Percentiles rank a stretch among this genome's conserved stretches.
Evolutionary conservation across 2,888 invertebrate genomes (phyloP).

Genomic region (Megalurothrips usitatus): DNA sequence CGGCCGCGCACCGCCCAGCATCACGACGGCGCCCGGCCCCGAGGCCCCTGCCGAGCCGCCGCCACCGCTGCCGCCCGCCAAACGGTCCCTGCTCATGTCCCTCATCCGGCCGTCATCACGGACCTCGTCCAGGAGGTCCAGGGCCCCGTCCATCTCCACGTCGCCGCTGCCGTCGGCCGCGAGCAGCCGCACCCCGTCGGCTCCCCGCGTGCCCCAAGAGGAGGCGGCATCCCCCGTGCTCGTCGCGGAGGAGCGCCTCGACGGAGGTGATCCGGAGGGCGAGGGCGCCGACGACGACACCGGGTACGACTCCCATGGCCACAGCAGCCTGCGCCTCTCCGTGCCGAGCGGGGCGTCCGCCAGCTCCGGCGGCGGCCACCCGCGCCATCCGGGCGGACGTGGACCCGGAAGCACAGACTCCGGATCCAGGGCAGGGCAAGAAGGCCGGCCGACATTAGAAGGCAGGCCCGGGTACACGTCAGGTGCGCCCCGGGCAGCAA

Average conservation of each 20-base stretch:
- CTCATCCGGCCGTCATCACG: constrained; percentile 6
- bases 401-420: too few relatives aligned
- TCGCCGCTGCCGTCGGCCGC: neutral
- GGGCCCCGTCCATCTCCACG: neutral
- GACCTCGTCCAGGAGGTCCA: neutral
- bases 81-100: constrained; percentile 10
- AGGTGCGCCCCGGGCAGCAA: too few relatives aligned
- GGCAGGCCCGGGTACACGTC: too few relatives aligned
- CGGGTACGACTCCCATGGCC: constrained; percentile 12
- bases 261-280: neutral
- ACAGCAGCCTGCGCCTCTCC: constrained; percentile 8
- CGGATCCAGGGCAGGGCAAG: neutral
- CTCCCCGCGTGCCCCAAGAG: neutral
- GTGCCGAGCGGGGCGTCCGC: neutral
- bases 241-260: neutral
- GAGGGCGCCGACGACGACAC: neutral
- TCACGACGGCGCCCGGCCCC: neutral
- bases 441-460: too few relatives aligned
- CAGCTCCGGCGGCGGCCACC: neutral
- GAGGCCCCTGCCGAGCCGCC: neutral
- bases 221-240: neutral
- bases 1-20: neutral
- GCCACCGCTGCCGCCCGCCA: neutral
- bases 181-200: neutral
- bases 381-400: too few relatives aligned